Evolutionary conservation across 2,113 vertebrate genomes (phyloP), one percentile per base, ranked within the genome.

Genomic region (Pteruthius melanotis): DNA sequence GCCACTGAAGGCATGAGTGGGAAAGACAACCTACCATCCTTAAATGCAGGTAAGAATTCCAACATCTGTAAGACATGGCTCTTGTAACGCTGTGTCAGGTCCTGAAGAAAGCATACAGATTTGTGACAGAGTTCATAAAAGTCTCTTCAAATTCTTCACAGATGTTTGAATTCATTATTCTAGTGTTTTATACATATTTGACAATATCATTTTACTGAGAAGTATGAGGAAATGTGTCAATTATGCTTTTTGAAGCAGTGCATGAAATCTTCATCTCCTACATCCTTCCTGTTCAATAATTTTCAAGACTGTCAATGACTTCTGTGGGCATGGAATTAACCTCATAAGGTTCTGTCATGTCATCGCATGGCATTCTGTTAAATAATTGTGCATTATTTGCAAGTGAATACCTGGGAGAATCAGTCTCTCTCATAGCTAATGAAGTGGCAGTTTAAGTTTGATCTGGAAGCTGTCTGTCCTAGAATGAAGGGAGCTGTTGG

Each of bases 31-130:
- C 97, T 97, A 57, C 98, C 98, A n/a, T 98, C 98, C 47, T 97
- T 99, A 95, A 99, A 98, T 40, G 98, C 99, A 88, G 99, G 99
- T 99, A 98, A 69, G 97, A 92, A 27, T 84, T 50, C n/a, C 68
- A 47, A 15, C 9, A 63, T 35, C 24, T 4, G 2, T 21, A 9
- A 15, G 68, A 53, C 57, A 65, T 23, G 11, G 11, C 42, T 77
- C 17, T 53, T 80, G 56, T 28, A 63, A 17, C 0, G 0, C 40
- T 52, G 0, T 15, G 7, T 50, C 47, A 26, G 28, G 19, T 56
- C 49, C 31, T 64, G 77, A 64, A 52, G 31, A 82, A 84, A 78
- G 22, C 5, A 5, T 39, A 24, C 16, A 27, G 33, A 59, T 64
- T 74, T 35, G n/a, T 33, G 21, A 10, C 37, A 72, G 45, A 74